Evolutionary conservation across 2,888 invertebrate species (phyloP), one percentile per base, ranked within the genome.

Genomic region (Dynastes tityus): DNA sequence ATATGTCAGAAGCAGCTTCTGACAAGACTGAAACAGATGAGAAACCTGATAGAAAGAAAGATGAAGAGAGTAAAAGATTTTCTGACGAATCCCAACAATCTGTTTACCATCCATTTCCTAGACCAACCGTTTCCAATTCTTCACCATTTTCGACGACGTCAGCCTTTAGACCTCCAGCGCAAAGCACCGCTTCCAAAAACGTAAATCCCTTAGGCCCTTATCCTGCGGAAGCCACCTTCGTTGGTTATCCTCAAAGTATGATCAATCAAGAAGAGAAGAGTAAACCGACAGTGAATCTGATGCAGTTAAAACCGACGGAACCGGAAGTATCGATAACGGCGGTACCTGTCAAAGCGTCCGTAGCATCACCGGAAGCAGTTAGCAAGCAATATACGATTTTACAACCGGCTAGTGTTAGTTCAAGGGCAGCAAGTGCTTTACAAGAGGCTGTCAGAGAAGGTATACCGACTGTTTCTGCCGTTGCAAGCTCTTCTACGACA

Each of bases 351-450:
- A 82, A 82, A 77, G 76, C 84, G 29, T 83, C 84, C 37, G 83
- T 87, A 61, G 87, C 86, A 82, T 89, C 89, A 76, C 89, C 89
- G 40, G 90, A 84, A 85, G 84, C 87, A 83, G 84, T 91, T 9
- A 93, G 93, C 80, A 96, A 96, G 89, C 96, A 96, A 87, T 96
- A 96, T 87, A 96, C 96, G 80, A 96, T 96, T 83, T 90, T 96
- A 81, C 96, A 96, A 88, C 96, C 96, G 0, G 96, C 96, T 11
- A 94, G 94, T 45, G 92, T 93, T 0, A 95, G 95, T 2, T 95
- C 96, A 29, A 92, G 95, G 71, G 95, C 95, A 0, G 95, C 95
- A 68, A 94, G 94, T 55, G 95, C 94, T 29, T 91, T 96, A 86
- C 95, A 96, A 87, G 96, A 96, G 87, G 87, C 87, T 29, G 91